Evolutionary conservation across 2,797 vertebrate species (phyloP).

Genomic region (Microtus obscurus): DNA sequence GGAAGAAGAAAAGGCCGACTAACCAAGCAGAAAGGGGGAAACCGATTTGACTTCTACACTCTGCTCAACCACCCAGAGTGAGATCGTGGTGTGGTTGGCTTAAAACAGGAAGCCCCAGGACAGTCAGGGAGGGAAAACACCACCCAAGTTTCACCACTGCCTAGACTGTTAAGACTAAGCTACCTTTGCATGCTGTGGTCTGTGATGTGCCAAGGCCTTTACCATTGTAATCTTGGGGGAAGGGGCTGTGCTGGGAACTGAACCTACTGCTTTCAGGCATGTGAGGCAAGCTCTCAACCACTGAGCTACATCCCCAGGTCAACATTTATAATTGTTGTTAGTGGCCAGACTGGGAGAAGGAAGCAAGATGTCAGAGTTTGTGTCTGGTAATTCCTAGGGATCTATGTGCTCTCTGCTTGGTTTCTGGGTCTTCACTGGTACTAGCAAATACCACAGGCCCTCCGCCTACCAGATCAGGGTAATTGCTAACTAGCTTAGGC

Average conservation of each 20-base stretch:
- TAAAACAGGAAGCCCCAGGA: constrained; percentile 33
- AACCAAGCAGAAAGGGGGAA: background rate
- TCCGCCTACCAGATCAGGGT: background rate
- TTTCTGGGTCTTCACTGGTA: background rate
- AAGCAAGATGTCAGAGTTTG: background rate
- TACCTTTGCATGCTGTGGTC: background rate
- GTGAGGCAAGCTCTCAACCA: background rate
- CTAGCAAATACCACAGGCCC: background rate
- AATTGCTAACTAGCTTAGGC: background rate
- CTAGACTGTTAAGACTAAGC: background rate
- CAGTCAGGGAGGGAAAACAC: background rate
- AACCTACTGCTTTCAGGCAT: background rate
- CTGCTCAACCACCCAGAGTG: background rate
- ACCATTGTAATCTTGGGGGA: background rate
- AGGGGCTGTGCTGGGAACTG: background rate
- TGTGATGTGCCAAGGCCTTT: background rate
- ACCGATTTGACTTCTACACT: background rate
- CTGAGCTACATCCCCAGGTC: background rate
- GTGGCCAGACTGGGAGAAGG: background rate
- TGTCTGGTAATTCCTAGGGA: background rate
- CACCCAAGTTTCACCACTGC: background rate
- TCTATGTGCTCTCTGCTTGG: background rate
- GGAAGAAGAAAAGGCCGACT: background rate
- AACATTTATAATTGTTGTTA: background rate
- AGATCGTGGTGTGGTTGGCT: rapidly evolving